Evolutionary conservation across 2,113 vertebrate species (phyloP).

Genomic region (Apteryx mantelli): DNA sequence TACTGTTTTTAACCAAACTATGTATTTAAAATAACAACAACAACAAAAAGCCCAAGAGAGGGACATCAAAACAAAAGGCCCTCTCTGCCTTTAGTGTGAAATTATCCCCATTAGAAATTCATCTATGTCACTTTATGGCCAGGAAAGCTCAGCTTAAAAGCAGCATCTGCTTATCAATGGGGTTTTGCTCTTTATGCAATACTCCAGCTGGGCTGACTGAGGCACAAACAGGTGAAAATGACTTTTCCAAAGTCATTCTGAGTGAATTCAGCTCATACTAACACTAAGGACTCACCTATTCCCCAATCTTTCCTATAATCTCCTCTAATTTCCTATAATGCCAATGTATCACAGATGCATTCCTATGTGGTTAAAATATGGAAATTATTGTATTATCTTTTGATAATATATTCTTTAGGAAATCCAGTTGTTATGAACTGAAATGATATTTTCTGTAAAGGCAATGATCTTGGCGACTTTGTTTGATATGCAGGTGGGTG

Average conservation of each 20-base stretch:
- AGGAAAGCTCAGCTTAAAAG: conserved; percentile 14
- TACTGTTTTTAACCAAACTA: not conserved
- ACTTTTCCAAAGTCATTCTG: conserved; percentile 52
- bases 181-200: conserved; percentile 34
- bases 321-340: no score
- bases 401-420: conserved; percentile 24
- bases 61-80: not conserved
- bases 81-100: not conserved
- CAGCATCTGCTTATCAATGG: conserved; percentile 31
- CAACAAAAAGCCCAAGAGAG: not conserved
- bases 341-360: not conserved
- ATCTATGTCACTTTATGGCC: not conserved
- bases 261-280: not conserved
- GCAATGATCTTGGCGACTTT: conserved; percentile 45
- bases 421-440: not conserved
- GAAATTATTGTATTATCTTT: conserved; percentile 25
- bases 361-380: conserved; percentile 3
- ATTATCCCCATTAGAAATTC: conserved; percentile 13
- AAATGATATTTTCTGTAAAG: conserved; percentile 53
- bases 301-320: not conserved
- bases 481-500: conserved; percentile 61
- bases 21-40: not conserved
- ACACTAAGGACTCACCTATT: not conserved
- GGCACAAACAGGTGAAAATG: conserved; percentile 48
- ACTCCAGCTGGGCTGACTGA: conserved; percentile 47